Base-by-base conservation (phyloP, 2,888 invertebrate genomes). In the Noctua janthe region DNA sequence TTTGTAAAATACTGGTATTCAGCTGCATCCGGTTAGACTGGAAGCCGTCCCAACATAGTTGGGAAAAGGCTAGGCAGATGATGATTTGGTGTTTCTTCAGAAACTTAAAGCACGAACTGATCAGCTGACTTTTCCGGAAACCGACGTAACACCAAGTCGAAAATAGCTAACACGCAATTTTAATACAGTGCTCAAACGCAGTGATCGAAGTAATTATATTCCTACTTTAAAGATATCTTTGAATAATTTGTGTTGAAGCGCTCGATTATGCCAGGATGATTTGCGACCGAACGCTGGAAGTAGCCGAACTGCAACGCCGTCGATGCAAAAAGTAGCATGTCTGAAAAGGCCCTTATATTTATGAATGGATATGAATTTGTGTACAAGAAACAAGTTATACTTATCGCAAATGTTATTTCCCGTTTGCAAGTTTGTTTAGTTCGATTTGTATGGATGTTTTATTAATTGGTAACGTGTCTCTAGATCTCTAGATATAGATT, bases 361-460 rank as follows among this genome's bases (percentile, higher is more conserved):
- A 69, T 49, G 51, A 66, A 81, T 64, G 69, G 23, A 82, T 72
- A 59, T 39, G 7, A 70, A 70, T 70, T 74, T 35, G 59, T 69
- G 4, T 82, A 56, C 35, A 35, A 15, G 15, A 54, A 75, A 76
- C 75, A 62, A 51, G 84, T 79, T 84, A 17, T 64, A 74, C n/a
- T 51, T 56, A 64, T 10, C 29, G 59, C 62, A 47, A 69, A 39
- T 47, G 47, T 74, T 54, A 43, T 83, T 79, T 84, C 71, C 84
- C 13, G 29, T 67, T 51, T 56, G 35, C 54, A 35, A 62, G 39
- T 66, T 66, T 67, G 10, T 77, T 74, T n/a, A 51, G 43, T 62
- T 74, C 51, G 35, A 54, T 66, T 72, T 54, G 29, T 49, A 66
- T 71, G 17, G 43, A 20, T 47, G 59, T 70, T 49, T 66, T 69